These are phyloP conservation scores for Pammene aurita DNA, from an alignment of 2,888 invertebrate genomes.

Conservation along the genomic window DNA sequence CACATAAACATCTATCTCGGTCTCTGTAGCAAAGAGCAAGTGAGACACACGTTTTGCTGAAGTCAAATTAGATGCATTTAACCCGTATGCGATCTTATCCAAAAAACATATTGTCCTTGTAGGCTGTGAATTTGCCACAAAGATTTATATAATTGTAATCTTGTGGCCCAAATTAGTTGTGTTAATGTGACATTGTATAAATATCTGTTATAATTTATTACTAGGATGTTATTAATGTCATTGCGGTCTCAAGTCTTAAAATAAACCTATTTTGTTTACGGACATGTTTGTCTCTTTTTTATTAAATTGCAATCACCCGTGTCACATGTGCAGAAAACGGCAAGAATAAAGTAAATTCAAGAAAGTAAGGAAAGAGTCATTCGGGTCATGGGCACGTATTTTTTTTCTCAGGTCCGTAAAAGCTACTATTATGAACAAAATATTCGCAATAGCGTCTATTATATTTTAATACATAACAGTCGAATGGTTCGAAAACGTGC, in stretches of 20 bases:
- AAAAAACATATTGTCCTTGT: conserved; percentile 17
- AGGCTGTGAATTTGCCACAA: conserved; percentile 36
- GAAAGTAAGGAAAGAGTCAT: no score
- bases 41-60: background rate
- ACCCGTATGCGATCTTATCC: conserved; percentile 1
- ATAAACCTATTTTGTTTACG: conserved; percentile 32
- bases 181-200: conserved; percentile 30
- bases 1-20: background rate
- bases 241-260: conserved; percentile 21
- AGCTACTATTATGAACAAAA: no score
- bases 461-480: no score
- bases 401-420: no score
- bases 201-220: conserved; percentile 28
- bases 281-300: conserved; percentile 3
- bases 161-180: conserved; percentile 36
- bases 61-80: background rate
- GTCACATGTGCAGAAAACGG: no score
- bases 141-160: conserved; percentile 29
- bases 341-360: no score
- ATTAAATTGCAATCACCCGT: background rate
- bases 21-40: background rate
- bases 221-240: conserved; percentile 28
- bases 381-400: no score
- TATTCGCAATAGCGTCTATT: no score
- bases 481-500: no score